Percentiles rank a stretch among this genome's conserved stretches.
Conservation (phyloP, 2,888 invertebrate species). For the Caenorhabditis panamensis region DNA sequence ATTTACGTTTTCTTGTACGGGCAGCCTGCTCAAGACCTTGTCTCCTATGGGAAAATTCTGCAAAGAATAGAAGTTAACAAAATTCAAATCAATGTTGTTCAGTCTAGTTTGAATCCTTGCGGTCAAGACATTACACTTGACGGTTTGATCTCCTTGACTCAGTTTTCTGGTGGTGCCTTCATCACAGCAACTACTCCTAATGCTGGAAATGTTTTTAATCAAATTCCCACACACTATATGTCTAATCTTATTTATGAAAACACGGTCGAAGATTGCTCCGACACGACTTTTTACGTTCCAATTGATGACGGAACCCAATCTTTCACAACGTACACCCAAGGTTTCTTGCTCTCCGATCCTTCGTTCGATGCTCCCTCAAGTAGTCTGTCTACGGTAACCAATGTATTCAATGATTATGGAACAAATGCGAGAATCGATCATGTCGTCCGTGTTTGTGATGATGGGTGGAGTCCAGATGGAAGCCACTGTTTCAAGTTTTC, state of each 20-base stretch:
- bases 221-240: conserved; percentile 68
- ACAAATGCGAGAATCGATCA: conserved; percentile 64
- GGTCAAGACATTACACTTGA: conserved; percentile 63
- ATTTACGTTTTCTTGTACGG: conserved; percentile 69
- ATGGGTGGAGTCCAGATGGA: conserved; percentile 59
- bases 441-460: conserved; percentile 65
- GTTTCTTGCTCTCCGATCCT: conserved; percentile 53
- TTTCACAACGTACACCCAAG: conserved; percentile 63
- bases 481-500: conserved; percentile 64
- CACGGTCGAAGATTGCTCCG: conserved; percentile 59
- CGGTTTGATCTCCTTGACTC: conserved; percentile 58
- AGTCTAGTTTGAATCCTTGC: conserved; percentile 68
- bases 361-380: conserved; percentile 49
- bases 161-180: conserved; percentile 66
- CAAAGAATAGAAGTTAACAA: conserved; percentile 62
- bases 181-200: conserved; percentile 59
- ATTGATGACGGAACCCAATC: conserved; percentile 70
- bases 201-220: conserved; percentile 66
- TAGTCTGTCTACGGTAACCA: conserved; percentile 27
- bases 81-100: conserved; percentile 67
- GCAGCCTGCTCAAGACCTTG: conserved; percentile 54
- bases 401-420: conserved; percentile 66
- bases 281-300: conserved; percentile 71
- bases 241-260: conserved; percentile 65
- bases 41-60: conserved; percentile 59